These are phyloP conservation scores for Kryphioiulus occultus DNA, from an alignment of 2,888 invertebrate genomes.

Conservation along the genomic window DNA sequence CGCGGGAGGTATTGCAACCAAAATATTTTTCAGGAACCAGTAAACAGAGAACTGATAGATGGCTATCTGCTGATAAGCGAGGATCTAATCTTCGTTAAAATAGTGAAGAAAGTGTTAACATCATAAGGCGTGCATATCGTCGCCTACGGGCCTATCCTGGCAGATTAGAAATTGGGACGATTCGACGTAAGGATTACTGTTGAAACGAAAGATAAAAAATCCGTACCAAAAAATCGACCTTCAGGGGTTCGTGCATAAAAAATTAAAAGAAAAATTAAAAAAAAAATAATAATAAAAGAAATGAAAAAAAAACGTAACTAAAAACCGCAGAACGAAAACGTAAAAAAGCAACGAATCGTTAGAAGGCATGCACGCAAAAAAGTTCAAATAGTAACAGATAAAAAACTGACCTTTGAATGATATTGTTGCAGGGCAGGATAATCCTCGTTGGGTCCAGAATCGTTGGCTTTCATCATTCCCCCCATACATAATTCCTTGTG, in stretches of 20 bases:
- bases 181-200: neutral
- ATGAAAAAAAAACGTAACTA: conserved; percentile 24
- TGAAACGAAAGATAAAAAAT: neutral
- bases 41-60: neutral
- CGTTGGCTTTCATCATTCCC: conserved; percentile 54
- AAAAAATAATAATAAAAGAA: conserved; percentile 41
- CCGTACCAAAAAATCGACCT: too few species aligned
- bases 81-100: neutral
- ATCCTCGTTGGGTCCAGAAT: conserved; percentile 52
- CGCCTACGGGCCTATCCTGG: neutral
- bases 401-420: conserved; percentile 54
- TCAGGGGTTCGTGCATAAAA: neutral
- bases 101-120: neutral
- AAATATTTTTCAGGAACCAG: too few species aligned
- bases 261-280: neutral
- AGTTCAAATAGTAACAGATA: neutral
- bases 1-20: neutral
- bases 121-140: neutral
- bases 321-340: conserved; percentile 39
- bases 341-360: neutral
- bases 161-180: neutral
- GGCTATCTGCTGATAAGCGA: neutral
- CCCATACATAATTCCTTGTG: conserved; percentile 55
- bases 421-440: conserved; percentile 54
- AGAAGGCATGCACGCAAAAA: conserved; percentile 20